phyloP scores from a whole-genome alignment of 2,797 vertebrate genomes.

The Poecilia picta region DNA sequence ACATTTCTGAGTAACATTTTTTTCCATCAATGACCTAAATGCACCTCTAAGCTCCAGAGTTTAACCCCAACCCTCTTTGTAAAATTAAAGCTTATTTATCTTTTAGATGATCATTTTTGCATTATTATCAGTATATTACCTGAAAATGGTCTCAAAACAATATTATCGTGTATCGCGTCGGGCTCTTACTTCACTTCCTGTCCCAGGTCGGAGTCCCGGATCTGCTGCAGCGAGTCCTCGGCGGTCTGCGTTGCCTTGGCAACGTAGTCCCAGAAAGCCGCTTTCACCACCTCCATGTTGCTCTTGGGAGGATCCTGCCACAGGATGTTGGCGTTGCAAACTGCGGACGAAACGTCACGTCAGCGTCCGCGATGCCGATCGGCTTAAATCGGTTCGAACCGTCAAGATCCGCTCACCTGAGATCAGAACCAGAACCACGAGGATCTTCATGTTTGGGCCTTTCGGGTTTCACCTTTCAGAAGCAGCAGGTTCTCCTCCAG shows the following conservation, averaged over 20 bases:
- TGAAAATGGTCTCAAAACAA: too few relatives aligned
- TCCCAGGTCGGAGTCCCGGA: slow-evolving; percentile 75
- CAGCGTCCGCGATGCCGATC: background rate
- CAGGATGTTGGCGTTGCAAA: slow-evolving; percentile 73
- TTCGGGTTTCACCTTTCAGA: slow-evolving; percentile 40
- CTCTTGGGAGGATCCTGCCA: slow-evolving; percentile 61
- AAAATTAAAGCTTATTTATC: too few relatives aligned
- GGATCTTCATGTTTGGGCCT: slow-evolving; percentile 70
- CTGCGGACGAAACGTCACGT: slow-evolving; percentile 39
- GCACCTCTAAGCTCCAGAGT: too few relatives aligned
- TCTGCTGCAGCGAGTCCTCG: slow-evolving; percentile 69
- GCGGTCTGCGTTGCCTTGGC: slow-evolving; percentile 67
- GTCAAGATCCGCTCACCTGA: slow-evolving; percentile 65
- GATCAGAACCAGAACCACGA: slow-evolving; percentile 71
- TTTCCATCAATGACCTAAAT: too few relatives aligned
- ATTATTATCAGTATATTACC: too few relatives aligned
- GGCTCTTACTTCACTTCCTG: slow-evolving; percentile 79
- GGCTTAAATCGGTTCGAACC: background rate
- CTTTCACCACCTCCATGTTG: slow-evolving; percentile 72
- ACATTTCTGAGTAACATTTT: too few relatives aligned
- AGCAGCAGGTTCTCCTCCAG: slow-evolving; percentile 23
- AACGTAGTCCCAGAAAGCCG: slow-evolving; percentile 82
- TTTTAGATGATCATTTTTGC: too few relatives aligned
- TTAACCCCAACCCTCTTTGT: too few relatives aligned
- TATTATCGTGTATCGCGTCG: too few relatives aligned